Conservation (phyloP, 2,113 vertebrate species). For the Mionectes macconnelli region DNA sequence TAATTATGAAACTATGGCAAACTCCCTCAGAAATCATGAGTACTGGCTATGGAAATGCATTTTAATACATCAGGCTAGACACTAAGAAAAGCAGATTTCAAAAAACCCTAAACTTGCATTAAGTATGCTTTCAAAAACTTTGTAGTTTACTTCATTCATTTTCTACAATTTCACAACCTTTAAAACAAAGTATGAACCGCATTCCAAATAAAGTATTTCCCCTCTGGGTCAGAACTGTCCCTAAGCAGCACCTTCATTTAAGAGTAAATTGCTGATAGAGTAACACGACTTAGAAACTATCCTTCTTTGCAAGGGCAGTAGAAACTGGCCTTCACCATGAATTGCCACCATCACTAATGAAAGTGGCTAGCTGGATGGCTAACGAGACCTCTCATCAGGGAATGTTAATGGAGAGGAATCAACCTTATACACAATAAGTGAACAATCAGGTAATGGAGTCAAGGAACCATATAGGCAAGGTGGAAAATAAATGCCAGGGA, state of each 20-base stretch:
- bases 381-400: constrained; percentile 47
- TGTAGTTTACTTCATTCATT: not conserved
- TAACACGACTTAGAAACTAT: not conserved
- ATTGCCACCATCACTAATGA: constrained; percentile 46
- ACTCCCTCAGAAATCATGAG: not conserved
- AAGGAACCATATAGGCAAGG: constrained; percentile 66
- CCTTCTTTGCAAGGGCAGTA: not conserved
- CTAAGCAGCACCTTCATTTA: not conserved
- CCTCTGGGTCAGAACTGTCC: not conserved
- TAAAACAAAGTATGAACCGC: not conserved
- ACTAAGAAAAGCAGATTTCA: not conserved
- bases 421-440: constrained; percentile 44
- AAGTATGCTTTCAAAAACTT: not conserved
- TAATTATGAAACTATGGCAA: not conserved
- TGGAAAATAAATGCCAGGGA: constrained; percentile 69
- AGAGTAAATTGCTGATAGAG: not conserved
- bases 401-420: constrained; percentile 64
- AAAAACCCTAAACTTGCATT: not conserved
- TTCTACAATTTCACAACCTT: not conserved
- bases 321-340: not conserved
- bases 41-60: not conserved
- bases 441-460: constrained; percentile 67
- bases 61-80: not conserved
- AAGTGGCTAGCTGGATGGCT: constrained; percentile 58
- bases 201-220: not conserved